Percentiles rank a stretch among this genome's conserved stretches.
Evolutionary conservation across 2,797 vertebrate genomes (phyloP).

Genomic region (Semotilus atromaculatus): DNA sequence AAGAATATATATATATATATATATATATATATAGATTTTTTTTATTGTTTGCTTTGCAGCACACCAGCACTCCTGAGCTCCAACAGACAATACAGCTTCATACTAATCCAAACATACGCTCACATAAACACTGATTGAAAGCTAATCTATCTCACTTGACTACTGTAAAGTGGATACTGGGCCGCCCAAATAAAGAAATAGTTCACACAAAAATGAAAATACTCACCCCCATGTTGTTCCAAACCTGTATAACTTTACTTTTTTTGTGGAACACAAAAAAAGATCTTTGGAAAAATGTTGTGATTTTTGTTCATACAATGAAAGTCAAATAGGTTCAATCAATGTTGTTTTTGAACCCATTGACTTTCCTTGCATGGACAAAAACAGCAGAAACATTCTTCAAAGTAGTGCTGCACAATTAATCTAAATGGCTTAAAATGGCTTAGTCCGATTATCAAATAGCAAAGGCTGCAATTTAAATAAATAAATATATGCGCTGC

Average conservation of each 20-base stretch:
- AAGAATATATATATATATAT: constrained; percentile 65
- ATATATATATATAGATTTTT: too few species aligned
- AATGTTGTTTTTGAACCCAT: not conserved
- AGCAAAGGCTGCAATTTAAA: not conserved
- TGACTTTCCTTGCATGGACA: not conserved
- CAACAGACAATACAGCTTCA: constrained; percentile 66
- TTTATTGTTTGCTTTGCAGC: constrained; percentile 63
- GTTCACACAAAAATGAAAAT: not conserved
- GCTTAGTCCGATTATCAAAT: not conserved
- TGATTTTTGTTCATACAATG: not conserved
- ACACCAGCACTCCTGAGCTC: constrained; percentile 58
- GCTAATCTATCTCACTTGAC: constrained; percentile 55
- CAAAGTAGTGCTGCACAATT: not conserved
- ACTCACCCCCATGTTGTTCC: not conserved
- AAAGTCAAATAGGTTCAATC: not conserved
- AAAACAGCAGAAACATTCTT: not conserved
- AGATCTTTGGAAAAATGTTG: not conserved
- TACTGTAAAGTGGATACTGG: not conserved
- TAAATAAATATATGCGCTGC: too few species aligned
- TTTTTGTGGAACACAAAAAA: not conserved
- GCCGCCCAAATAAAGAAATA: not conserved
- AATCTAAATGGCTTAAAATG: not conserved
- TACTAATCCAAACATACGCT: constrained; percentile 58
- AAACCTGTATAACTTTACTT: not conserved
- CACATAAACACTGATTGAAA: constrained; percentile 61